Base-by-base conservation (phyloP, 2,113 vertebrate species). In the Calyptomena viridis region DNA sequence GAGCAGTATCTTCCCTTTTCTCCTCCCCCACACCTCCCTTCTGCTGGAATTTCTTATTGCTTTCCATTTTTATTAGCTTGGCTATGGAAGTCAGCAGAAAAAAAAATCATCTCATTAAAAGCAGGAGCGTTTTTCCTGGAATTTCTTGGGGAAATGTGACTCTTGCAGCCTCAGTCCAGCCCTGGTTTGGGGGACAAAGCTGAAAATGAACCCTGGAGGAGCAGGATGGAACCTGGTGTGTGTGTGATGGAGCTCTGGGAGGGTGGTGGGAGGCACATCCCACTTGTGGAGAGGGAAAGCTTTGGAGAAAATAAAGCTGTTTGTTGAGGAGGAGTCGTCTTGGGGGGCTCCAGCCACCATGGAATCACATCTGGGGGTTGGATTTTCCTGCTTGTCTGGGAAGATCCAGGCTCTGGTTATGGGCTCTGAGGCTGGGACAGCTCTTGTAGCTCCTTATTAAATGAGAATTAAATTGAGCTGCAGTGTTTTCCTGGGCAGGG, bases 131-230 rank as follows among this genome's bases (percentile, higher is more conserved):
- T 89, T 97, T 97, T 98, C 97, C 97, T 50, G 66, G 97, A 98
- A 97, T 97, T 97, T 88, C 42, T 55, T 78, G 89, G 96, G 98
- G 98, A 97, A 98, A 96, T 44, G 53, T 97, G 97, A 97, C 89
- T 97, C 97, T 96, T 4, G 0, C 28, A 82, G 87, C 77, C 31
- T 31, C 89, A 87, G 81, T 96, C 68, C 15, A 25, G 94, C 71
- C 60, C 90, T 25, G 14, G 28, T 6, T 44, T 46, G 25, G 55
- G 82, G 93, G 30, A n/a, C 20, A 40, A 7, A 66, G 49, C 23
- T 27, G 40, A 11, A 37, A 73, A 69, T 3, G 27, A 42, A n/a
- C 39, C 64, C 56, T 60, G 28, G 83, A 84, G 96, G 78, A 73
- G 46, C 5, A 23, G 35, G 59, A 17, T 27, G 24, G 35, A 18